These are phyloP conservation scores for Cassiopea xamachana DNA, from an alignment of 30 jellyfish, hydroid and myxozoan genomes.

Conservation along the genomic window DNA sequence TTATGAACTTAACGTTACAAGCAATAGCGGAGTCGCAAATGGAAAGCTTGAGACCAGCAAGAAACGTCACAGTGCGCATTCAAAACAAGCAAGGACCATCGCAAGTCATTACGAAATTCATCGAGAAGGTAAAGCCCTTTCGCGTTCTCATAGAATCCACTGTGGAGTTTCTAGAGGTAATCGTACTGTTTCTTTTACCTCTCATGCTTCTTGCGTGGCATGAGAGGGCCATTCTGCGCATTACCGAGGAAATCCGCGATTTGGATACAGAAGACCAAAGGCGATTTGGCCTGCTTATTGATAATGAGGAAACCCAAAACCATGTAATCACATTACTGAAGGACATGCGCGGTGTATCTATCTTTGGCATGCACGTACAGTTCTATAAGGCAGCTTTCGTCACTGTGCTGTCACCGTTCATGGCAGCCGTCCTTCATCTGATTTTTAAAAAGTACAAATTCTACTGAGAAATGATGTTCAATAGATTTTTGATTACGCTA, in stretches of 20 bases:
- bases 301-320: slow-evolving; percentile 13
- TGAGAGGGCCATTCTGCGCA: slow-evolving; percentile 49
- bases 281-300: slow-evolving; percentile 32
- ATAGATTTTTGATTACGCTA: too few species aligned
- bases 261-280: slow-evolving; percentile 69
- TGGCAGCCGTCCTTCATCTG: slow-evolving; percentile 40
- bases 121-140: slow-evolving; percentile 7
- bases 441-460: slow-evolving; percentile 46
- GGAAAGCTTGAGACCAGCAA: background rate
- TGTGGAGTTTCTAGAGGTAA: slow-evolving; percentile 21
- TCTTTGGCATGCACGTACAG: slow-evolving; percentile 64
- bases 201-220: slow-evolving; percentile 72
- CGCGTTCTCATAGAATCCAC: slow-evolving; percentile 28
- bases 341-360: slow-evolving; percentile 64
- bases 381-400: slow-evolving; percentile 65
- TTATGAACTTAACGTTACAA: slow-evolving; percentile 30
- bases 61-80: slow-evolving; percentile 1
- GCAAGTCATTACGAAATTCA: background rate
- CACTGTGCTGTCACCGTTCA: slow-evolving; percentile 51
- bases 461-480: too few species aligned
- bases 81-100: slow-evolving; percentile 2
- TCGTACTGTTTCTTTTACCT: slow-evolving; percentile 51
- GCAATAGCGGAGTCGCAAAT: slow-evolving; percentile 4
- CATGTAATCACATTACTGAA: slow-evolving; percentile 13
- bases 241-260: slow-evolving; percentile 52